Evolutionary conservation across 2,797 vertebrate species (phyloP).

Genomic region (Lepilemur ruficaudatus): DNA sequence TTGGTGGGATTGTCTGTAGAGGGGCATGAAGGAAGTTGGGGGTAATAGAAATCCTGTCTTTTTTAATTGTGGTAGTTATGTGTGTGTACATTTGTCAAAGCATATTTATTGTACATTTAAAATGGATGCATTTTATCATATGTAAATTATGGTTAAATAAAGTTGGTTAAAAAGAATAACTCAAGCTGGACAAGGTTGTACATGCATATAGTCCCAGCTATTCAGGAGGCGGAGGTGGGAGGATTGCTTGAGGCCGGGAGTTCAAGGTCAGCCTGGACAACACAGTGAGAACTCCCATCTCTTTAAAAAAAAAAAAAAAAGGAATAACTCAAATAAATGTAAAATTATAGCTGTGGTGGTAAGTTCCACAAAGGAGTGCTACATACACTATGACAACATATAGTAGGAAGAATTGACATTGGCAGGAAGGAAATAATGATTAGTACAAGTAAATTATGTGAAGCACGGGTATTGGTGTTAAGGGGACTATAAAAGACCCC

Average conservation of each 20-base stretch:
- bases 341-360: constrained; percentile 17
- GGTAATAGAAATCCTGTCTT: neutral
- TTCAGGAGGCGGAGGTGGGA: neutral
- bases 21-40: neutral
- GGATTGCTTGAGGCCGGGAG: neutral
- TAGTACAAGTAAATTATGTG: constrained; percentile 13
- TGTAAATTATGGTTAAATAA: neutral
- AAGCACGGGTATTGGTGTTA: neutral
- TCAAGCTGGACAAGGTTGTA: neutral
- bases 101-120: neutral
- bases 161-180: constrained; percentile 16
- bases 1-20: neutral
- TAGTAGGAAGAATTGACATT: constrained; percentile 32
- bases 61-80: neutral
- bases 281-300: neutral
- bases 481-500: neutral
- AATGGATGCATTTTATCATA: constrained; percentile 32
- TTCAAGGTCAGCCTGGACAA: neutral
- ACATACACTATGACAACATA: neutral
- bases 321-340: constrained; percentile 28
- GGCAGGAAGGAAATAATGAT: neutral
- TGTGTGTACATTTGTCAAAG: constrained; percentile 13
- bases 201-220: neutral
- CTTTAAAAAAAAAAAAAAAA: neutral
- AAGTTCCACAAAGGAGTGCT: constrained; percentile 29